Percentiles rank a stretch among this genome's conserved stretches.
Conservation (phyloP, 2,888 invertebrate species). For the Apamea epomidion region DNA sequence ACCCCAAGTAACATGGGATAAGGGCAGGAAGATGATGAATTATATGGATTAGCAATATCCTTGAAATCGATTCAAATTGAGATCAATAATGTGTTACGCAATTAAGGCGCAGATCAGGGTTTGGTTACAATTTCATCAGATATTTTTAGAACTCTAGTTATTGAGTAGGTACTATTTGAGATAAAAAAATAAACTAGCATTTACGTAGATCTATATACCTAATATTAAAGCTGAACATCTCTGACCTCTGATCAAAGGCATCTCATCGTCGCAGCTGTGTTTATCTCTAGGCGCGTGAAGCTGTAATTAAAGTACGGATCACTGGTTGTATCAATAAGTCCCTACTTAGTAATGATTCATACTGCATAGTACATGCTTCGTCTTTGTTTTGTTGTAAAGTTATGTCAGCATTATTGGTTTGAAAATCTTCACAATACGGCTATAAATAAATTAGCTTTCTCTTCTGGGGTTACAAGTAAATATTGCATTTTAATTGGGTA, state of each 20-base stretch:
- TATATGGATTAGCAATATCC: too few relatives aligned
- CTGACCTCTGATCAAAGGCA: slow-evolving; percentile 5
- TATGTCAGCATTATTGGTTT: background rate
- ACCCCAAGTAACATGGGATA: too few relatives aligned
- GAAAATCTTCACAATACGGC: background rate
- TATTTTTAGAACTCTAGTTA: background rate
- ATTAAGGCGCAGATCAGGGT: background rate
- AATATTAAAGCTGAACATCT: background rate
- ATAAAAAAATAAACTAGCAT: background rate
- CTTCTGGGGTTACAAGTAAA: background rate
- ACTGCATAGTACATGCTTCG: background rate
- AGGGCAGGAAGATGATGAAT: too few relatives aligned
- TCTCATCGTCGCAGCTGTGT: slow-evolving; percentile 28
- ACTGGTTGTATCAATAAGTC: slow-evolving; percentile 29
- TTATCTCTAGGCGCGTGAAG: slow-evolving; percentile 20
- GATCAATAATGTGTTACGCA: too few relatives aligned
- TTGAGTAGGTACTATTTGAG: background rate
- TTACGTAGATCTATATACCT: background rate
- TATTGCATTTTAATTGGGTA: background rate
- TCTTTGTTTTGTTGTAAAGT: slow-evolving; percentile 22
- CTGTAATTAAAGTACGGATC: slow-evolving; percentile 17
- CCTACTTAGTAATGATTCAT: slow-evolving; percentile 33
- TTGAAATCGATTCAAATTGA: too few relatives aligned
- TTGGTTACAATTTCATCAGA: background rate
- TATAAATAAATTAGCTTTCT: background rate